Evolutionary conservation across 1,140 invertebrate genomes (phyloP), one percentile per base, ranked within the genome.

Genomic region (Apis cerana): DNA sequence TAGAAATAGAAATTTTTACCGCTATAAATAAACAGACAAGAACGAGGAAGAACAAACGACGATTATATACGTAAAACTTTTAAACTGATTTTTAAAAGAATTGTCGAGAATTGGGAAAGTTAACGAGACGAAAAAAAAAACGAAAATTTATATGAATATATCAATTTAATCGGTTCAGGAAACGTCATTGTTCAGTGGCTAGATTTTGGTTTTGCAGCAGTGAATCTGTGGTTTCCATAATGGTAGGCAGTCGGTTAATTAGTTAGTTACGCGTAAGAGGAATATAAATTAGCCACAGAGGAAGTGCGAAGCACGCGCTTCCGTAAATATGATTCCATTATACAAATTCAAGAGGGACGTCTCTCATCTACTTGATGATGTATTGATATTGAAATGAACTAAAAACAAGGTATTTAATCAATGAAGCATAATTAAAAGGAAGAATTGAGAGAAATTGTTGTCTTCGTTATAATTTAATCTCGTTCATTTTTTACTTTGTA

Each of bases 201-300:
- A 56, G n/a, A 43, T 64, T 69, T 33, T 7, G 75, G 75, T 78
- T 71, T 62, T 15, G 62, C 11, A 23, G 72, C 17, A 43, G 59
- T 23, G 54, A 68, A 59, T 52, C 59, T 65, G 74, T 15, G 74
- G 81, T 17, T 65, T 58, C 23, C 67, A 17, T 78, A 56, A 69
- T 56, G n/a, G 75, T 56, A 27, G 80, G 9, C 67, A 62, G 65
- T 62, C 67, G 10, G 75, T 78, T 82, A 82, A 82, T 82, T 70
- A 82, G 79, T 75, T 75, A 81, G 59, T 82, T 82, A 58, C 75
- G 70, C 52, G 23, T 82, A 82, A 78, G 75, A 56, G 81, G 54
- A 82, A 68, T 77, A 82, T 70, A 77, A 82, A 77, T 77, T 82
- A 68, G 72, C 80, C 52, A 12, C 64, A 59, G 56, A 43, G 19